A percentile compares a stretch with the other conserved stretches of the same genome.
Evolutionary conservation across 2,888 invertebrate species (phyloP).

Genomic region (Panzeria rudis): DNA sequence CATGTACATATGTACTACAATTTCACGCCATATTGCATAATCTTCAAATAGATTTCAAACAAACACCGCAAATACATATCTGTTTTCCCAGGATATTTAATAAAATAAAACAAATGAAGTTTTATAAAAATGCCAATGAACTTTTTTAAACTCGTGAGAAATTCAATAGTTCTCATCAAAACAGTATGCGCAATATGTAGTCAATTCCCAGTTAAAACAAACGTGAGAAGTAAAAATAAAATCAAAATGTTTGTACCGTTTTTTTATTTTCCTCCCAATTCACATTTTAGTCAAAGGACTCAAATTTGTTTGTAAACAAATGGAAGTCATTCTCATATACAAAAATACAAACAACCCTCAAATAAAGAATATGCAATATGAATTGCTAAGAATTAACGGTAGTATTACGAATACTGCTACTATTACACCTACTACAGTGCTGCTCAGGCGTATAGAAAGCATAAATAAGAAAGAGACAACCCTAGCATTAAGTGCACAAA

Average conservation of each 20-base stretch:
- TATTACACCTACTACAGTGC: constrained; percentile 60
- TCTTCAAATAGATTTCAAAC: too few species aligned
- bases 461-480: constrained; percentile 45
- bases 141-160: constrained; percentile 68
- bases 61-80: background rate
- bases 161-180: background rate
- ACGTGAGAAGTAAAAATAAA: constrained; percentile 22
- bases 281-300: constrained; percentile 55
- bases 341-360: constrained; percentile 8
- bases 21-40: too few species aligned
- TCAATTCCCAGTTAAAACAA: constrained; percentile 15
- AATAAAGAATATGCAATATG: constrained; percentile 25
- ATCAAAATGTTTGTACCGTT: constrained; percentile 1
- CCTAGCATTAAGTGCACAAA: background rate
- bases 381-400: constrained; percentile 53
- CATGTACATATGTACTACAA: too few species aligned
- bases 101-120: constrained; percentile 31
- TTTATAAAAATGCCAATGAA: constrained; percentile 67
- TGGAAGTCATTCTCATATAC: constrained; percentile 62
- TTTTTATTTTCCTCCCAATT: constrained; percentile 48
- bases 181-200: constrained; percentile 25
- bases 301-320: constrained; percentile 52
- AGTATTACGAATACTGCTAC: constrained; percentile 65
- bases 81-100: background rate
- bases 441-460: constrained; percentile 61